Base-by-base conservation (phyloP, 2,113 vertebrate species). In the Protomyctophum bolini region DNA sequence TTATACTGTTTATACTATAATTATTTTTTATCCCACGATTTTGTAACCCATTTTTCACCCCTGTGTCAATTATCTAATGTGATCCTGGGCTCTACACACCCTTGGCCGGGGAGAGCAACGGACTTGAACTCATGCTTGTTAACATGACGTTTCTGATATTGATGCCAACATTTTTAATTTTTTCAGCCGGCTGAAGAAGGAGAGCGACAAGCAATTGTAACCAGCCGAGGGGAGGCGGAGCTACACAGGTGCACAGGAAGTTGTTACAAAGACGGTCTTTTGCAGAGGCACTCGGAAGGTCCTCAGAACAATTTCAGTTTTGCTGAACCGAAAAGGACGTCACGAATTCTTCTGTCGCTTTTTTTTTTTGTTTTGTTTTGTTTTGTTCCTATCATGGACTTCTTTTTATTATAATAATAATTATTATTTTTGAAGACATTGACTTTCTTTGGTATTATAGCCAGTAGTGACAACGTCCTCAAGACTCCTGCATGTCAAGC, bases 181-280 rank as follows among this genome's bases (percentile, higher is more conserved):
- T 41, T 58, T 93, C 88, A 99, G 98, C 81, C 97, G 98, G 67
- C 95, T 99, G 95, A 99, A 99, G 95, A 99, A 99, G 91, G 98
- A 99, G 93, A 96, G 96, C 33, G 98, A 99, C 93, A 99, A 99
- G 93, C 98, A 98, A 91, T 95, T 99, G 95, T 99, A 96, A 94
- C 87, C 63, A 72, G 49, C 60, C 91, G 70, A 87, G 92, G 93
- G 93, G 93, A 94, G 89, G 90, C 91, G 81, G 91, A 83, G 84
- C 66, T 72, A 57, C 71, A 58, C 79, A 66, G 83, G 68, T 78
- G 79, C 83, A 88, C 10, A 82, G 92, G 92, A 94, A 91, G 94
- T 93, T 93, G 90, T 93, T 93, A 93, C 88, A 89, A 89, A 92
- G 33, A 89, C 87, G 80, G 58, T 88, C 92, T 8, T 91, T 88